These are phyloP conservation scores for Spinibarbus caldwelli DNA, from an alignment of 2,797 vertebrate genomes.

Conservation along the genomic window DNA sequence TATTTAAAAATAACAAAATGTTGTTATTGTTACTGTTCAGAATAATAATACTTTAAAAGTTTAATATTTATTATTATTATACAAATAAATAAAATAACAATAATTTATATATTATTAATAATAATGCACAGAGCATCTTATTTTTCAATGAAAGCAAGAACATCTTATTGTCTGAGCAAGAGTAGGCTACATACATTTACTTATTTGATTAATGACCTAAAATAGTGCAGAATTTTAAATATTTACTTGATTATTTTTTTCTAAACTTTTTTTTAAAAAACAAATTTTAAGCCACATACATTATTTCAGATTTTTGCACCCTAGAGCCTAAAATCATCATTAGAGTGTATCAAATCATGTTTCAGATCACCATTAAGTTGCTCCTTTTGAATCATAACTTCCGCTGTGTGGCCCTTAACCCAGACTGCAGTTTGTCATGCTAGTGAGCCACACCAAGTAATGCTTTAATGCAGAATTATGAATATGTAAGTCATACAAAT, in stretches of 20 bases:
- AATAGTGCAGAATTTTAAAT: neutral
- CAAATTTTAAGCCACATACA: neutral
- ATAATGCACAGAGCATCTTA: neutral
- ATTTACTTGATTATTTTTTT: neutral
- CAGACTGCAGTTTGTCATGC: constrained; percentile 13
- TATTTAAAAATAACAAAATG: too few species aligned
- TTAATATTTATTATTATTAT: too few species aligned
- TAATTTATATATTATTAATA: too few species aligned
- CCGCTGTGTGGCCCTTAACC: constrained; percentile 7
- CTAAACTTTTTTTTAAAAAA: neutral
- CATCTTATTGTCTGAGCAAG: neutral
- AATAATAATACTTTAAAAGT: too few species aligned
- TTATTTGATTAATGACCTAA: neutral
- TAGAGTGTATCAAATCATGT: constrained; percentile 10
- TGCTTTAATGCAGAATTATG: neutral
- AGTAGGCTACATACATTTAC: neutral
- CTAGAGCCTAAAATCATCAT: neutral
- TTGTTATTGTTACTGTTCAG: too few species aligned
- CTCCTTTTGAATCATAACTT: neutral
- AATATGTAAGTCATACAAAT: neutral
- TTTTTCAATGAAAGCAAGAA: neutral
- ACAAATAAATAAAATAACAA: neutral
- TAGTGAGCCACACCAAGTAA: constrained; percentile 26
- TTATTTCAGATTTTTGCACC: neutral
- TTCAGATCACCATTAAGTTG: neutral